These are phyloP conservation scores for Diploscapter pachys DNA, from an alignment of 1,140 invertebrate genomes.

Conservation along the genomic window DNA sequence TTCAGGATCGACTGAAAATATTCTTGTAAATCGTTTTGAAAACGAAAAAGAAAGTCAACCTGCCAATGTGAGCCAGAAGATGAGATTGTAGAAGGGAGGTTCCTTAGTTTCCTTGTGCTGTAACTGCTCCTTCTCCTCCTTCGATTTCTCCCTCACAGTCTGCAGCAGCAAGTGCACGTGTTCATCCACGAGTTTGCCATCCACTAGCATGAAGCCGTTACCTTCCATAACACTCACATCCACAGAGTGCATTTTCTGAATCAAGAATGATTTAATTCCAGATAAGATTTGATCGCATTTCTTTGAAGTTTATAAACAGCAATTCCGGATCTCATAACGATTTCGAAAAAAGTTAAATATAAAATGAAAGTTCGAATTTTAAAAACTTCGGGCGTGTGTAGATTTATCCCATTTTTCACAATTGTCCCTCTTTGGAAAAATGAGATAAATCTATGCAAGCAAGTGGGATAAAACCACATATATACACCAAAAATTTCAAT, in stretches of 20 bases:
- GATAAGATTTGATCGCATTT: too few species aligned
- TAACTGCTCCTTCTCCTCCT: too few species aligned
- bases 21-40: too few species aligned
- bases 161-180: not conserved
- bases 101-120: too few species aligned
- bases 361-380: not conserved
- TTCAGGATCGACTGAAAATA: too few species aligned
- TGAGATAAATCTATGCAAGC: conserved; percentile 1
- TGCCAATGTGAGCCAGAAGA: too few species aligned
- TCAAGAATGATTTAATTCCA: not conserved
- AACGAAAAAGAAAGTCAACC: too few species aligned
- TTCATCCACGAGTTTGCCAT: conserved; percentile 2
- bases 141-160: too few species aligned
- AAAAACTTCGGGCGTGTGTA: too few species aligned
- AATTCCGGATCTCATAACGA: not conserved
- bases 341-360: not conserved
- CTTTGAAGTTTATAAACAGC: too few species aligned
- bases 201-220: not conserved
- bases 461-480: conserved; percentile 4
- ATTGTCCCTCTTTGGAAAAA: not conserved
- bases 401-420: too few species aligned
- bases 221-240: not conserved
- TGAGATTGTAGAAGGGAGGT: too few species aligned
- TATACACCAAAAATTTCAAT: not conserved
- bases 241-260: conserved; percentile 1